Conservation (phyloP, 1,140 invertebrate species). For the Acyrthosiphon pisum region DNA sequence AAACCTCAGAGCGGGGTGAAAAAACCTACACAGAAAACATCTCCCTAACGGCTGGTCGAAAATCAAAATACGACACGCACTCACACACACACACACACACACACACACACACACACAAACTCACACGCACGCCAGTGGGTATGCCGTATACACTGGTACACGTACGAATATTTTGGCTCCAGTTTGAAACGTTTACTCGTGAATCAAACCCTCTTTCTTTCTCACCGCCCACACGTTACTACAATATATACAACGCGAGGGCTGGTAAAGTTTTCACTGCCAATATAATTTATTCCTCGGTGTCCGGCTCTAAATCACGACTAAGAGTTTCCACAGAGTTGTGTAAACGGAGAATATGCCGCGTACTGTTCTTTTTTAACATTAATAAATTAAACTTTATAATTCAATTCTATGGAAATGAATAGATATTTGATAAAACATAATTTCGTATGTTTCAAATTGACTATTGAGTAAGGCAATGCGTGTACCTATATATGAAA, state of each 20-base stretch:
- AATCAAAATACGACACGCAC: neutral
- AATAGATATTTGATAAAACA: neutral
- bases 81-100: too few species aligned
- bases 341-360: conserved; percentile 31
- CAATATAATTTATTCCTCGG: conserved; percentile 50
- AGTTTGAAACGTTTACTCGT: conserved; percentile 35
- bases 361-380: conserved; percentile 27
- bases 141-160: neutral
- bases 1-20: neutral
- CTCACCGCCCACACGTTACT: neutral
- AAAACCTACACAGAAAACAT: neutral
- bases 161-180: conserved; percentile 36
- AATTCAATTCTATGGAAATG: neutral
- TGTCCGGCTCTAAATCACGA: conserved; percentile 44
- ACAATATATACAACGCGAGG: neutral
- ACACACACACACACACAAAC: neutral
- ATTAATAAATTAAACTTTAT: conserved; percentile 32
- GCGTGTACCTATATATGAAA: neutral
- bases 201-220: conserved; percentile 36
- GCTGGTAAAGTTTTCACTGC: conserved; percentile 42
- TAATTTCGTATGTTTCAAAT: neutral
- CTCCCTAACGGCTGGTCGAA: neutral
- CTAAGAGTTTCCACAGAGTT: conserved; percentile 30
- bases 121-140: neutral
- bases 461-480: neutral